A percentile compares a stretch with the other conserved stretches of the same genome.
These are phyloP conservation scores for Acronicta alni DNA, from an alignment of 2,888 invertebrate genomes.

Conservation along the genomic window DNA sequence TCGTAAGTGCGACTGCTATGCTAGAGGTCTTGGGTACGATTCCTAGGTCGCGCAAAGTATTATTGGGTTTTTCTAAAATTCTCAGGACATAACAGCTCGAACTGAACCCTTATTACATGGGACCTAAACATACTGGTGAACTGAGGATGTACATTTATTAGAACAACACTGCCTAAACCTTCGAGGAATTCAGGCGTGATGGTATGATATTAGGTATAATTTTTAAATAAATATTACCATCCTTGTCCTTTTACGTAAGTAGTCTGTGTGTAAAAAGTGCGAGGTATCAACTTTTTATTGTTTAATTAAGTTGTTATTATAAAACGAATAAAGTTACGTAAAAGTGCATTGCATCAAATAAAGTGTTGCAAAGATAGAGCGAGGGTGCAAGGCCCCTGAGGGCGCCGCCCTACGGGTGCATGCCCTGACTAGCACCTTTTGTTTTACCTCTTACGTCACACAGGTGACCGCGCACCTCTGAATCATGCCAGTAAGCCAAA, in stretches of 20 bases:
- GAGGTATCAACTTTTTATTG: not conserved
- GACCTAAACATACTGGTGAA: no score
- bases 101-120: no score
- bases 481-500: slow-evolving; percentile 72
- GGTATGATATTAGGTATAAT: no score
- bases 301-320: slow-evolving; percentile 66
- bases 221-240: no score
- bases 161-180: no score
- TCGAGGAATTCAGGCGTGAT: no score
- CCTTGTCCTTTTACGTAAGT: not conserved
- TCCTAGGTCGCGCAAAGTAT: no score
- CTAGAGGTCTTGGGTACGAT: no score
- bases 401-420: slow-evolving; percentile 74
- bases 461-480: slow-evolving; percentile 59
- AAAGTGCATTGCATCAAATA: slow-evolving; percentile 76
- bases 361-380: slow-evolving; percentile 57
- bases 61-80: no score
- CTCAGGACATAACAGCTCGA: no score
- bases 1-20: no score
- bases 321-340: slow-evolving; percentile 75
- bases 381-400: slow-evolving; percentile 78
- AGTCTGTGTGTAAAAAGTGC: not conserved
- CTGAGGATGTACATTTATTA: no score
- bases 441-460: slow-evolving; percentile 64
- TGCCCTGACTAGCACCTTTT: slow-evolving; percentile 79